These are phyloP conservation scores for Hemibagrus guttatus DNA, from an alignment of 2,797 vertebrate genomes.

Conservation along the genomic window DNA sequence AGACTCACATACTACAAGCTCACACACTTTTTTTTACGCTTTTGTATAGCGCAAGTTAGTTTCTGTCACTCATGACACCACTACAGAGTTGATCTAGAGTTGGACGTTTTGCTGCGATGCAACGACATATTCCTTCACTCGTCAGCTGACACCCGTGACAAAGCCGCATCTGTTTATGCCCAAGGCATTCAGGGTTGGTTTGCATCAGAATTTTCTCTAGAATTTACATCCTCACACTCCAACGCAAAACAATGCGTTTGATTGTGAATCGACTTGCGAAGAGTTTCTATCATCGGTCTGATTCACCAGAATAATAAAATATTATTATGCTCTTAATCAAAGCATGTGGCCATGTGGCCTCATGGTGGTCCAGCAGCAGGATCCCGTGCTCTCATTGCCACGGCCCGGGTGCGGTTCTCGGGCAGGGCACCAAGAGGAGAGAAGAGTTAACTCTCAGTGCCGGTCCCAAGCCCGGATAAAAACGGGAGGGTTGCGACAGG, in stretches of 20 bases:
- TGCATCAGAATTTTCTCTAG: conserved; percentile 34
- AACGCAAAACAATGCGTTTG: conserved; percentile 24
- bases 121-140: neutral
- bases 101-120: neutral
- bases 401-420: no score
- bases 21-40: neutral
- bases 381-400: no score
- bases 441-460: no score
- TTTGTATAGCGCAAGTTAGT: neutral
- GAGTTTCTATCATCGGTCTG: conserved; percentile 13
- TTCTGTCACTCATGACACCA: neutral
- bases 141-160: conserved; percentile 14
- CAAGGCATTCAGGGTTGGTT: conserved; percentile 18
- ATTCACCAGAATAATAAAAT: neutral
- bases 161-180: conserved; percentile 40
- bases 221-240: conserved; percentile 8
- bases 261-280: conserved; percentile 17
- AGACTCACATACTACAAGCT: neutral
- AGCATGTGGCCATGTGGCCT: no score
- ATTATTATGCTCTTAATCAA: neutral
- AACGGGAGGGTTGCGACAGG: no score
- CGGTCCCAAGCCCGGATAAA: no score
- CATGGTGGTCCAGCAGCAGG: no score
- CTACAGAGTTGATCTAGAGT: neutral
- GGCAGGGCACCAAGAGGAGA: no score